Evolutionary conservation across 2,113 vertebrate species (phyloP).

Genomic region (Myanophis thanlyinensis): DNA sequence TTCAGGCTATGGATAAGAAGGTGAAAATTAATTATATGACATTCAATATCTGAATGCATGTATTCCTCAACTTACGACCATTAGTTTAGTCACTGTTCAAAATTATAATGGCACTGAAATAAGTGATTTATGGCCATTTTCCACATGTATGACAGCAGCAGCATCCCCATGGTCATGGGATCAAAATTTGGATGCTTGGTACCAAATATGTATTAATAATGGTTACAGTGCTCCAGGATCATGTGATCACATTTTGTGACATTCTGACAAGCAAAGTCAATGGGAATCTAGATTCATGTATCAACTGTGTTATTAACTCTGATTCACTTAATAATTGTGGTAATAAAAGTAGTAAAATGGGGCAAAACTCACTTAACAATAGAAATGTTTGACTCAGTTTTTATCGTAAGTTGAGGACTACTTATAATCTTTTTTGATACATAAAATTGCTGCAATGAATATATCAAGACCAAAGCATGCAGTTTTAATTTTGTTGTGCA

Average conservation of each 20-base stretch:
- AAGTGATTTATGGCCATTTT: neutral
- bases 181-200: neutral
- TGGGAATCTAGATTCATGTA: neutral
- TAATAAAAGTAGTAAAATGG: neutral
- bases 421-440: too few species aligned
- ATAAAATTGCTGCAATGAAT: neutral
- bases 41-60: neutral
- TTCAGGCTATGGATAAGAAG: constrained; percentile 77
- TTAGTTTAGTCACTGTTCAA: neutral
- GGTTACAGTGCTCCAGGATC: neutral
- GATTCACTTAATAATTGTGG: neutral
- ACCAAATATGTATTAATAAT: neutral
- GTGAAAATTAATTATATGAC: neutral
- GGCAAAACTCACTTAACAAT: neutral
- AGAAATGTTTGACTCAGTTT: neutral
- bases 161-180: neutral
- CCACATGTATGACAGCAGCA: neutral
- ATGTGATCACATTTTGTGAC: neutral
- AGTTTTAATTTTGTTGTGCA: neutral
- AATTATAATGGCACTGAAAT: neutral
- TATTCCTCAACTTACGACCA: neutral
- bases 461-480: neutral
- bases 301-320: neutral
- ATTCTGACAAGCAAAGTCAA: neutral
- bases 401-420: too few species aligned